A percentile compares a stretch with the other conserved stretches of the same genome.
Conservation (phyloP, 92 coral and sea anemone species). For the Phenganax stokvisi region DNA sequence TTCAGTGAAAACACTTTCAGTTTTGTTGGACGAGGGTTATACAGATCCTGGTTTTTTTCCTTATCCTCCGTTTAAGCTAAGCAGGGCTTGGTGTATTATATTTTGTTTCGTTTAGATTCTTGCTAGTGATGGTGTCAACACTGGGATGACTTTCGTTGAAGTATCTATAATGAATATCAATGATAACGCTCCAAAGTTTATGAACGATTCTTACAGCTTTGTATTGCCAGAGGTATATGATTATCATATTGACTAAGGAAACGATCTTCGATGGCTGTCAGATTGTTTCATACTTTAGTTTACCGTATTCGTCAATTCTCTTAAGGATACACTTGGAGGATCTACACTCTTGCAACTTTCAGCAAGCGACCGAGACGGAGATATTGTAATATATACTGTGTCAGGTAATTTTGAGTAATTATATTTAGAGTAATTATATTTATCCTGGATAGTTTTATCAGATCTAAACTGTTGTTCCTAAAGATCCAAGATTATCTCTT, state of each 20-base stretch:
- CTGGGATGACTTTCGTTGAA: conserved; percentile 21
- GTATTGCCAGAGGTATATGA: conserved; percentile 10
- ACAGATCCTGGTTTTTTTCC: too few species aligned
- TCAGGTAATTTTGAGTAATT: conserved; percentile 48
- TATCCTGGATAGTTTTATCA: conserved; percentile 4
- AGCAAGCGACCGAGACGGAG: conserved; percentile 64
- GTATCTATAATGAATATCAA: conserved; percentile 58
- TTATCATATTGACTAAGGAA: neutral
- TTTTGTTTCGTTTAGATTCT: neutral
- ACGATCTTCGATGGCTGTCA: neutral
- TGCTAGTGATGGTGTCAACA: conserved; percentile 32
- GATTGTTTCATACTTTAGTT: neutral
- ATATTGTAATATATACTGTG: conserved; percentile 24
- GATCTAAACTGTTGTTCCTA: conserved; percentile 45
- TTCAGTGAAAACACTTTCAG: too few species aligned
- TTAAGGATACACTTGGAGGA: conserved; percentile 60
- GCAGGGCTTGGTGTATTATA: neutral
- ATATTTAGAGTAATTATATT: too few species aligned
- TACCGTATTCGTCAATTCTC: neutral
- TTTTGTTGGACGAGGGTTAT: too few species aligned
- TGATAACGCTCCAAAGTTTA: conserved; percentile 67
- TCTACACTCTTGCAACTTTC: conserved; percentile 60
- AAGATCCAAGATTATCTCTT: conserved; percentile 27
- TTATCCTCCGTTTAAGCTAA: too few species aligned
- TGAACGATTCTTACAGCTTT: conserved; percentile 39